These are phyloP conservation scores for Austrofundulus limnaeus DNA, from an alignment of 2,113 vertebrate species.

Conservation along the genomic window DNA sequence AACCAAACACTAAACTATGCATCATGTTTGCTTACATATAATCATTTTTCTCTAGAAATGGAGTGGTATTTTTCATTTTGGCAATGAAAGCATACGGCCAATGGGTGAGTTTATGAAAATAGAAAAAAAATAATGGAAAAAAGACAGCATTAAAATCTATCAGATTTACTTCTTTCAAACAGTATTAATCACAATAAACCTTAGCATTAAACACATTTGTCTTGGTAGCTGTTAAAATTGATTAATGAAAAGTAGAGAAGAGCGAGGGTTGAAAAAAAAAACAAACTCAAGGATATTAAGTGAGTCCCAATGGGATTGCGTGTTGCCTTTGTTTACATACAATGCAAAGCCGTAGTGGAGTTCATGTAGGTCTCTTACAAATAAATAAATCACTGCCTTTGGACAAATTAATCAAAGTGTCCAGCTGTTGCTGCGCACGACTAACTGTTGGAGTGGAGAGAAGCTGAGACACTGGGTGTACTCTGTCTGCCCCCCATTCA, in stretches of 20 bases:
- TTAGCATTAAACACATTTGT: constrained; percentile 60
- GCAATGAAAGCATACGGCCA: too few relatives aligned
- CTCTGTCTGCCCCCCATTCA: constrained; percentile 21
- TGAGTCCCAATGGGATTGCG: constrained; percentile 46
- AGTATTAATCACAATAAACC: constrained; percentile 67
- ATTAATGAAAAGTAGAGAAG: constrained; percentile 56
- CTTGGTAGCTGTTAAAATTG: constrained; percentile 58
- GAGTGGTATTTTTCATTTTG: too few relatives aligned
- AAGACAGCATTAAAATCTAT: constrained; percentile 57
- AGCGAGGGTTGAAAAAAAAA: constrained; percentile 1
- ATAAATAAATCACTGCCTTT: constrained; percentile 74
- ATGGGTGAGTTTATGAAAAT: constrained; percentile 10
- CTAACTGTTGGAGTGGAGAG: constrained; percentile 45
- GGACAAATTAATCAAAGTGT: constrained; percentile 78
- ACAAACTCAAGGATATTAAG: constrained; percentile 50
- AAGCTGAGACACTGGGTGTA: constrained; percentile 36
- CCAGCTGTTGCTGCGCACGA: constrained; percentile 70
- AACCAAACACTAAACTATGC: too few relatives aligned
- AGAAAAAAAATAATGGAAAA: constrained; percentile 51
- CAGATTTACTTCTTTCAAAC: constrained; percentile 53
- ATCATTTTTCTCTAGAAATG: too few relatives aligned
- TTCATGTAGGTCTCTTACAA: constrained; percentile 65
- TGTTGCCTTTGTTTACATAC: constrained; percentile 66
- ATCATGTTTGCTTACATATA: too few relatives aligned
- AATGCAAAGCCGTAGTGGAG: constrained; percentile 60